Base-by-base conservation (phyloP, 2,113 vertebrate species). In the Anguilla japonica region DNA sequence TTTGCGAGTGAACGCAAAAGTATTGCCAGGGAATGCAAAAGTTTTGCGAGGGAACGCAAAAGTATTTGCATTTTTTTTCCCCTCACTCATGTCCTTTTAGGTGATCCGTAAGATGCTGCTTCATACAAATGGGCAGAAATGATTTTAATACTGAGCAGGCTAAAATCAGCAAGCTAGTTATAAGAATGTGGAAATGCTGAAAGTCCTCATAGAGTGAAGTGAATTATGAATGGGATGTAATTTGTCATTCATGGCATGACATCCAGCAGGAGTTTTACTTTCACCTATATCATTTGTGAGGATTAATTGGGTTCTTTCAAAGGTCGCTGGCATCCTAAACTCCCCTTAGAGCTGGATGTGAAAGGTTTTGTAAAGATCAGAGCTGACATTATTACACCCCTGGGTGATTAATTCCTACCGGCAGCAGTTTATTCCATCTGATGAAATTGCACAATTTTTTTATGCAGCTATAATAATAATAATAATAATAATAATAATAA, bases 351-450 rank as follows among this genome's bases (percentile, higher is more conserved):
- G 81, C 81, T 11, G 41, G 41, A 82, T 82, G 41, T 82, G 41
- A 43, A 82, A 46, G 81, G 81, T 82, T 82, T 82, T 46, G 43
- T 82, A 82, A 82, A 82, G 81, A 82, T 82, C 81, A 82, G 43
- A 82, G 26, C 26, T 29, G 81, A 46, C 41, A 82, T 50, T 82
- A 82, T 41, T 50, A 8, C 41, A 50, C 43, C 46, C 81, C 53
- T 82, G 81, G 46, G 5, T 82, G 26, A 82, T 53, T 82, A 82
- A 46, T 82, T 82, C 81, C 46, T 29, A 50, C 81, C n/a, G 81
- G 39, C 22, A 40, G 41, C 81, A 26, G 41, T 29, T 53, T 50
- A n/a, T 13, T 82, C 41, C 46, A n/a, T 82, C 13, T 50, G 20
- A 53, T 26, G 40, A 46, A 22, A 82, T 46, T 82, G 18, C 39